These are phyloP conservation scores for Rhinichthys klamathensis DNA, from an alignment of 2,113 vertebrate species.

Conservation along the genomic window DNA sequence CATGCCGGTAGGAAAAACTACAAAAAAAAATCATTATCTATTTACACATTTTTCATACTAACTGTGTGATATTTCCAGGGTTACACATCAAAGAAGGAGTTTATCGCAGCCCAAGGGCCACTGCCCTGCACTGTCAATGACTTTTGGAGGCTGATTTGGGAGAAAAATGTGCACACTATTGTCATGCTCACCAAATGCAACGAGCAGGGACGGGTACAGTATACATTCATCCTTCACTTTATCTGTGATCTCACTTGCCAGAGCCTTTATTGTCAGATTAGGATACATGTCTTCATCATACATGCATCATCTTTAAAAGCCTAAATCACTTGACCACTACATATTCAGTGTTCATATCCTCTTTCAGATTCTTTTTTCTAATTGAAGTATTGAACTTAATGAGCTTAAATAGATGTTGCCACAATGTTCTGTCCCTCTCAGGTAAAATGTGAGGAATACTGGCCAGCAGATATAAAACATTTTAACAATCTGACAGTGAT, in stretches of 20 bases:
- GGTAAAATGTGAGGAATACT: constrained; percentile 96
- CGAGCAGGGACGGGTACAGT: constrained; percentile 87
- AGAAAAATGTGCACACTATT: constrained; percentile 87
- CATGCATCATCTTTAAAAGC: background rate
- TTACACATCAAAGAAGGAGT: constrained; percentile 87
- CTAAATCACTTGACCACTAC: background rate
- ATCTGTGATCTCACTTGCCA: constrained; percentile 16
- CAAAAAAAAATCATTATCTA: background rate
- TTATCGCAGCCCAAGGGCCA: constrained; percentile 95
- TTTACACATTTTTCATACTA: background rate
- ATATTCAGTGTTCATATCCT: background rate
- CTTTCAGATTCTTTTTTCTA: background rate
- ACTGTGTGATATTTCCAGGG: constrained; percentile 75
- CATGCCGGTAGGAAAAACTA: constrained; percentile 81
- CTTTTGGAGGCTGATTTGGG: constrained; percentile 98
- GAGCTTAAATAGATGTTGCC: constrained; percentile 47
- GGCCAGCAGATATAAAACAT: constrained; percentile 84
- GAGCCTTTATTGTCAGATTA: background rate
- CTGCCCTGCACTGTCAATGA: constrained; percentile 88
- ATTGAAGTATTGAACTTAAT: background rate
- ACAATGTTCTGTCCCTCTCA: constrained; percentile 64
- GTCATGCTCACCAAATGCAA: constrained; percentile 95
- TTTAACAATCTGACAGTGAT: constrained; percentile 80
- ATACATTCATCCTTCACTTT: background rate
- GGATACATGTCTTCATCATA: too few relatives aligned